Evolutionary conservation across 1,140 invertebrate genomes (phyloP), one percentile per base, ranked within the genome.

Genomic region (Lepidurus packardi): DNA sequence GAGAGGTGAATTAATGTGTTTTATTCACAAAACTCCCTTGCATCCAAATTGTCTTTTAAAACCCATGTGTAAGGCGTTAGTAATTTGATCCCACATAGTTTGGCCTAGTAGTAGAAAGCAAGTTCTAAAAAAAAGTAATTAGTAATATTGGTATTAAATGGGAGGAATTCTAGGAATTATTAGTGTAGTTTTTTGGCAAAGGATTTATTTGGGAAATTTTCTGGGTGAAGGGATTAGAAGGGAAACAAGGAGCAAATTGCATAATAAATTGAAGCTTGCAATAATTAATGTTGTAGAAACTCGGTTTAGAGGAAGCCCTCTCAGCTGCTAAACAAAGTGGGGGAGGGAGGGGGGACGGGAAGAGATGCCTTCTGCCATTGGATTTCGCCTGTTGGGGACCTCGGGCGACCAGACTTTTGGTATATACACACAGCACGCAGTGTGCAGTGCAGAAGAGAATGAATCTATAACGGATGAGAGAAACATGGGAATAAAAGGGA

Each of bases 401-500:
- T 65, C 16, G 21, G 53, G 53, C 53, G 8, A 65, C 53, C 16
- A 65, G 53, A 65, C 53, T 4, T 65, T 13, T 65, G 53, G 53
- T 65, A 65, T 65, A 65, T 16, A 65, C 53, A 34, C 34, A 34
- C 34, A 34, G 34, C 34, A 34, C 34, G 4, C 34, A 34, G 34
- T 34, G 34, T 34, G 34, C 34, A 34, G 34, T 34, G 34, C 34
- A 34, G 53, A 21, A 65, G 53, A 65, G 53, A 65, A 65, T 16
- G 53, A 65, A 65, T 65, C 53, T 65, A 65, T 65, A 65, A 65
- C 53, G 53, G 53, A 65, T 65, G 53, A 65, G 13, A 65, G 53
- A 65, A 65, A 65, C 53, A 65, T 65, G 21, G 53, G 53, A 65
- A 65, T 65, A 65, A 65, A 65, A 65, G 13, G 53, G 53, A 21